Evolutionary conservation across 2,797 vertebrate species (phyloP).

Genomic region (Pelobates cultripes): DNA sequence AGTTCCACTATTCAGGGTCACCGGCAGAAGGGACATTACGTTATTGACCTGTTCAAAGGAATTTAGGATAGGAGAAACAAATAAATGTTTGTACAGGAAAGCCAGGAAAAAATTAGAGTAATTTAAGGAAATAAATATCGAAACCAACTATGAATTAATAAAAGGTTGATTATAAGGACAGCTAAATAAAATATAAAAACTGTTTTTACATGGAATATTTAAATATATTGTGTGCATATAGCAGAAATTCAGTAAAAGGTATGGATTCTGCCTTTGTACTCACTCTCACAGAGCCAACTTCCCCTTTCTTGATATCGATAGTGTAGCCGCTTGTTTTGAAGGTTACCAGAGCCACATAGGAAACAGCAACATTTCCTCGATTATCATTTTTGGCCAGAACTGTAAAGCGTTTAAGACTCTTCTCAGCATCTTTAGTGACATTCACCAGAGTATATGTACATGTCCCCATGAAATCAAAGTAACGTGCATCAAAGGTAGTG

Average conservation of each 20-base stretch:
- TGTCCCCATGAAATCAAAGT: constrained; percentile 81
- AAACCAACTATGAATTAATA: too few relatives aligned
- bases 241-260: background rate
- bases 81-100: background rate
- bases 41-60: constrained; percentile 70
- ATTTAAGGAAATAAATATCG: too few relatives aligned
- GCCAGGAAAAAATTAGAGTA: background rate
- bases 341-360: constrained; percentile 68
- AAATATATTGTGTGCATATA: too few relatives aligned
- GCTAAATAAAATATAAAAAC: too few relatives aligned
- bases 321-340: constrained; percentile 5
- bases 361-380: constrained; percentile 72
- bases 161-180: too few relatives aligned
- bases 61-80: background rate
- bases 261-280: background rate
- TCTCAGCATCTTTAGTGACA: constrained; percentile 66
- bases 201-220: too few relatives aligned
- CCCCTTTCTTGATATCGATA: constrained; percentile 30
- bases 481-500: constrained; percentile 71
- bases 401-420: constrained; percentile 68
- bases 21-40: constrained; percentile 69
- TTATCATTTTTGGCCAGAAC: constrained; percentile 81
- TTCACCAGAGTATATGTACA: constrained; percentile 78
- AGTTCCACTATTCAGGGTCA: constrained; percentile 60
- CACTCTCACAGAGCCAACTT: constrained; percentile 37